Evolutionary conservation across 2,113 vertebrate species (phyloP).

Genomic region (Gambusia holbrooki): DNA sequence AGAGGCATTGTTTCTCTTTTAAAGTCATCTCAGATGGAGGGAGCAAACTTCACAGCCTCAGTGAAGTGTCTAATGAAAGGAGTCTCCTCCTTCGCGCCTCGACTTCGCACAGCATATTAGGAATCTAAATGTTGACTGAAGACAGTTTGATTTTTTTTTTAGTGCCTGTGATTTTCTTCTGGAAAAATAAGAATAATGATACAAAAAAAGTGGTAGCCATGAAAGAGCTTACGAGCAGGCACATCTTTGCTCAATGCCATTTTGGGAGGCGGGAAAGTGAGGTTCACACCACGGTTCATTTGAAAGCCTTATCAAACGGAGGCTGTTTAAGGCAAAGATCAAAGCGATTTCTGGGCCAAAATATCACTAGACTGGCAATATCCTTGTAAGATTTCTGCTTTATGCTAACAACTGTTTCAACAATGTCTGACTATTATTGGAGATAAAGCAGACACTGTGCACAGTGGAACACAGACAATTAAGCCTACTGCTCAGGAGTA

Average conservation of each 20-base stretch:
- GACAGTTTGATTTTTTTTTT: slow-evolving; percentile 69
- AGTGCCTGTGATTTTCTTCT: slow-evolving; percentile 74
- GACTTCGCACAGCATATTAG: slow-evolving; percentile 66
- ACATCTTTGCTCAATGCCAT: slow-evolving; percentile 62
- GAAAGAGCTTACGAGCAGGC: slow-evolving; percentile 67
- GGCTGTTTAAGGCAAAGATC: slow-evolving; percentile 55
- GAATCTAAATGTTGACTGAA: slow-evolving; percentile 81
- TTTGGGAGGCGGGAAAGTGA: slow-evolving; percentile 58
- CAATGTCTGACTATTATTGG: slow-evolving; percentile 53
- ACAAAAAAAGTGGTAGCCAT: slow-evolving; percentile 53
- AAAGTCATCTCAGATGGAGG: slow-evolving; percentile 78
- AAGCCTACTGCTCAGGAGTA: not conserved
- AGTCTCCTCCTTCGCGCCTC: slow-evolving; percentile 70
- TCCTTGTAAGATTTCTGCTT: slow-evolving; percentile 56
- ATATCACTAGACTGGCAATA: slow-evolving; percentile 48
- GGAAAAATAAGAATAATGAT: slow-evolving; percentile 50
- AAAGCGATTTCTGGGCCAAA: slow-evolving; percentile 56
- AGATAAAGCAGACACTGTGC: slow-evolving; percentile 41
- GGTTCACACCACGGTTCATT: slow-evolving; percentile 59
- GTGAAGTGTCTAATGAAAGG: slow-evolving; percentile 79
- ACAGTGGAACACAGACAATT: not conserved
- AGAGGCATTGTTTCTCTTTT: slow-evolving; percentile 77
- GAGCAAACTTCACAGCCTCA: slow-evolving; percentile 78
- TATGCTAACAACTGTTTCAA: slow-evolving; percentile 50
- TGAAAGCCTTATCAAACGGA: slow-evolving; percentile 70